Evolutionary conservation across 2,888 invertebrate species (phyloP), one percentile per base, ranked within the genome.

Genomic region (Tholera decimalis): DNA sequence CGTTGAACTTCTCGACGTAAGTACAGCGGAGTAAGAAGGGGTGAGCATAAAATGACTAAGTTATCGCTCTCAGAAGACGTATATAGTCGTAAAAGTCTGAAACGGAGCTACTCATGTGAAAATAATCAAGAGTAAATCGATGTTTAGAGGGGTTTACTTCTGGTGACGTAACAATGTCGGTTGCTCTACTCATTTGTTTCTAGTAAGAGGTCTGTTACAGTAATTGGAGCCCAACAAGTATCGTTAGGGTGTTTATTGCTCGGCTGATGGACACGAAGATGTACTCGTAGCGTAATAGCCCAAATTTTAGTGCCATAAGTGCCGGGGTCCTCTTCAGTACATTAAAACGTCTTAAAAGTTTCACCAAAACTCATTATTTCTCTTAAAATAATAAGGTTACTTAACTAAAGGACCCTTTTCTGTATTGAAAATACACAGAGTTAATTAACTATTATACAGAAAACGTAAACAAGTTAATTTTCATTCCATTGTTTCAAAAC

Each of bases 11-110:
- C 89, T 85, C 88, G 85, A 85, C 89, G 89, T 90, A 91, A 89
- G 90, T 90, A 90, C 89, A 85, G 83, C 83, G 88, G 82, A 85
- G 90, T 88, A 91, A 90, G 91, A 91, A 91, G 91, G 92, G 91
- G 92, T 92, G 91, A 92, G 89, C 94, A 93, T 94, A 94, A 95
- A 95, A 94, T 93, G 92, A 93, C 93, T 95, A 93, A 95, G 93
- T 93, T 95, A 95, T 93, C 89, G 92, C 93, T 90, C 94, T 93
- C 94, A 87, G 90, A 92, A 94, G 94, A 93, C 93, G 92, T 93
- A 92, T 86, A 90, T 88, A 89, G 88, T 92, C 92, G 90, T 95
- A 94, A 95, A 94, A 91, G 88, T 89, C 87, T 91, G 91, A 88
- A 91, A 92, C 88, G 87, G 82, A 88, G 89, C 88, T 87, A 85